phyloP scores from a whole-genome alignment of 92 coral and sea anemone genomes.

The Phenganax marumi region DNA sequence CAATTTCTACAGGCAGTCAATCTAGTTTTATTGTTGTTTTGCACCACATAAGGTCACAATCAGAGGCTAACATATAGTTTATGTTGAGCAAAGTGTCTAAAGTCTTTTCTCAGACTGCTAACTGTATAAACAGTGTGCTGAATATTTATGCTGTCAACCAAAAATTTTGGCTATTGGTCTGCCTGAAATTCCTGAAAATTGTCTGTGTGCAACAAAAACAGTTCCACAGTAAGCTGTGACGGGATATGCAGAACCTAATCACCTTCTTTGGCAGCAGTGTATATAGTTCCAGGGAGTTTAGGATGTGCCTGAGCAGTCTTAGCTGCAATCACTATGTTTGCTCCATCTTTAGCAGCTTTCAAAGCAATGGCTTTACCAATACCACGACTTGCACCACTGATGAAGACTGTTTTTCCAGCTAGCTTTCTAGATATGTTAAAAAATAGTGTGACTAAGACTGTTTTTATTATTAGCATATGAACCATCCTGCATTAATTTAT shows the following conservation, averaged over 20 bases:
- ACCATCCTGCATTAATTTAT: background rate
- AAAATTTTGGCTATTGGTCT: too few relatives aligned
- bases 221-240: background rate
- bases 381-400: slow-evolving; percentile 94
- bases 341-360: slow-evolving; percentile 94
- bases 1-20: too few relatives aligned
- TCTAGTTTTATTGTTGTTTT: too few relatives aligned
- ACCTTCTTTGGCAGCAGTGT: slow-evolving; percentile 97
- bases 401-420: slow-evolving; percentile 88
- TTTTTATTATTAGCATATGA: slow-evolving; percentile 39
- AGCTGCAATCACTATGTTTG: slow-evolving; percentile 90
- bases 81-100: too few relatives aligned
- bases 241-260: background rate
- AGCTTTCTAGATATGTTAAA: slow-evolving; percentile 58
- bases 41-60: too few relatives aligned
- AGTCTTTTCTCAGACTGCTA: too few relatives aligned
- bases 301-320: slow-evolving; percentile 86
- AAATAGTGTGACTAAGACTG: slow-evolving; percentile 57
- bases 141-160: too few relatives aligned
- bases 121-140: too few relatives aligned
- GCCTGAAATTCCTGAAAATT: too few relatives aligned
- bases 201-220: background rate
- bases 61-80: too few relatives aligned
- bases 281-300: slow-evolving; percentile 86
- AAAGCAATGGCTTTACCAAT: slow-evolving; percentile 96